A percentile compares a stretch with the other conserved stretches of the same genome.
Evolutionary conservation across 2,797 vertebrate species (phyloP).

Genomic region (Bufotes viridis): DNA sequence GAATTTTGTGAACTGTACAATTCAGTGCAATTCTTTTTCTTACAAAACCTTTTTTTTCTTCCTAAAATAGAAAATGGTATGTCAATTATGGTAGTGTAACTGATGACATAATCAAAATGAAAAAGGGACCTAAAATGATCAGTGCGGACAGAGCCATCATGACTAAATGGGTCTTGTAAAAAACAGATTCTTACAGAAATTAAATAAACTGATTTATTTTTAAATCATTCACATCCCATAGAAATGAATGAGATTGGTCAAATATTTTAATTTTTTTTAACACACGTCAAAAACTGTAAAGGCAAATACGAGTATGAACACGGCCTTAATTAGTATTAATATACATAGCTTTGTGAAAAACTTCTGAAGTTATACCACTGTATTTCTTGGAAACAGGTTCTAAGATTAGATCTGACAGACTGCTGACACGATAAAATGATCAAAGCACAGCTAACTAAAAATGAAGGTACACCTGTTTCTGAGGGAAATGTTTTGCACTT

Average conservation of each 20-base stretch:
- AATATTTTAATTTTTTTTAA: background rate
- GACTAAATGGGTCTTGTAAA: background rate
- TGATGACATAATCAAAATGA: too few relatives aligned
- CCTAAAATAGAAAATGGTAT: too few relatives aligned
- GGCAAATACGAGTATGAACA: background rate
- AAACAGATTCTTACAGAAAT: background rate
- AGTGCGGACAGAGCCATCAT: background rate
- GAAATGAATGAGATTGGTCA: background rate
- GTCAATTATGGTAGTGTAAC: too few relatives aligned
- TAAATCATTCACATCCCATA: too few relatives aligned
- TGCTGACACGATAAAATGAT: constrained; percentile 43
- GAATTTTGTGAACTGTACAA: too few relatives aligned
- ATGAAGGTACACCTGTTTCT: constrained; percentile 22
- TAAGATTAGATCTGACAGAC: constrained; percentile 38
- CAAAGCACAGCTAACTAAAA: constrained; percentile 39
- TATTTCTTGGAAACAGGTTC: background rate
- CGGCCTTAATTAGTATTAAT: background rate
- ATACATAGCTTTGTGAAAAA: background rate
- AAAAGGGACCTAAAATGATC: background rate
- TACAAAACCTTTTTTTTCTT: too few relatives aligned
- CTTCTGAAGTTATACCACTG: constrained; percentile 6
- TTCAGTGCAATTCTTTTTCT: too few relatives aligned
- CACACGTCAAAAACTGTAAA: background rate
- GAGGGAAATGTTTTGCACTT: background rate
- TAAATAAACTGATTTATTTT: background rate